Evolutionary conservation across 2,888 invertebrate genomes (phyloP).

Genomic region (Catocala fraxini): DNA sequence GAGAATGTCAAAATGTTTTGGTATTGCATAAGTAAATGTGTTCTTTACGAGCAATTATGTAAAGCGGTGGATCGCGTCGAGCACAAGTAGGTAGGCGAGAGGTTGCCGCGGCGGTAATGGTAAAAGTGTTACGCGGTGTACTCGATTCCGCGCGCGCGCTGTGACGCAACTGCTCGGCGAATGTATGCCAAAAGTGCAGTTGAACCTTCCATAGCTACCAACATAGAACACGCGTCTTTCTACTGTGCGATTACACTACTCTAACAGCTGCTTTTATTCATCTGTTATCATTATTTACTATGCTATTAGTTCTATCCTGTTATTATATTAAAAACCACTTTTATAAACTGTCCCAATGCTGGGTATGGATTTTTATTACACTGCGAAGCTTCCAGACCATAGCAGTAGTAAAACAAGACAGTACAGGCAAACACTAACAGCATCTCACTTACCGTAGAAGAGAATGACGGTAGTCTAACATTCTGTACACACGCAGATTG

Average conservation of each 20-base stretch:
- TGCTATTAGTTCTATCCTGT: too few species aligned
- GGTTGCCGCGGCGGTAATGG: conserved; percentile 73
- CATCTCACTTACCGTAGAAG: too few species aligned
- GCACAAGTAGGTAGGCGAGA: conserved; percentile 74
- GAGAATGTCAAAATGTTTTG: conserved; percentile 77
- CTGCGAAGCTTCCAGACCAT: too few species aligned
- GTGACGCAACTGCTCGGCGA: conserved; percentile 77
- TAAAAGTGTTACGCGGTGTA: conserved; percentile 85
- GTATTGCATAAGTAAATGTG: conserved; percentile 77
- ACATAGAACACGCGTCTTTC: conserved; percentile 36
- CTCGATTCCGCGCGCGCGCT: conserved; percentile 71
- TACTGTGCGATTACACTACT: conserved; percentile 8
- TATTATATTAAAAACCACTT: too few species aligned
- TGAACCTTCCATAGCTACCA: conserved; percentile 63
- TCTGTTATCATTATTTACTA: too few species aligned
- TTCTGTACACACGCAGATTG: too few species aligned
- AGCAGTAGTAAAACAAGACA: too few species aligned
- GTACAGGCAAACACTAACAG: too few species aligned
- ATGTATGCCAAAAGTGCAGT: conserved; percentile 86
- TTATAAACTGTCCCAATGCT: too few species aligned
- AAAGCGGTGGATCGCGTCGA: conserved; percentile 76
- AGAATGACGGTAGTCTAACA: too few species aligned
- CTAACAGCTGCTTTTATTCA: neutral
- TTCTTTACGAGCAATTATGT: conserved; percentile 83
- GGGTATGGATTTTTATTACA: too few species aligned